Base-by-base conservation (phyloP, 2,113 vertebrate genomes). In the Scomber japonicus region DNA sequence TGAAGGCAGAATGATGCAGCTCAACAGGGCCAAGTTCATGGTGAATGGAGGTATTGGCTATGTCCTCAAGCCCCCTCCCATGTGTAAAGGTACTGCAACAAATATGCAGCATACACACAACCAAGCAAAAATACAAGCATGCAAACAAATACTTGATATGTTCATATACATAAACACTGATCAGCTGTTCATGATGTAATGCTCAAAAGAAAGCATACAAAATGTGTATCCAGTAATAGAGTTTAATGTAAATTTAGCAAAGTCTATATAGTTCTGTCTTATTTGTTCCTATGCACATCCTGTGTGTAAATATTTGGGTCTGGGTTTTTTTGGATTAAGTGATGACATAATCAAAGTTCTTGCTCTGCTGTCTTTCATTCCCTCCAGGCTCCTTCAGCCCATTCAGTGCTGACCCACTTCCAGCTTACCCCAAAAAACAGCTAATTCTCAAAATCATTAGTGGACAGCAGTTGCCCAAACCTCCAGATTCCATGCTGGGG, bases 381-480 rank as follows among this genome's bases (percentile, higher is more conserved):
- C 60, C 88, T 83, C 70, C 70, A 99, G 98, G 97, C 79, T 96
- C 96, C 2, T 98, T 99, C 92, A 99, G 97, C 88, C 97, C 97
- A 60, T 97, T 97, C 85, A 95, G 96, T 86, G 95, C 96, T 64
- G 97, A 99, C 64, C 97, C 98, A 2, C 96, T 99, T 84, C 98
- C 97, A 89, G 97, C 97, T 11, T 96, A 95, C 83, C 97, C 97
- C 69, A 99, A 99, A 93, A 99, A 99, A 84, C 97, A 99, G 86
- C 95, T 99, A 45, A 93, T 98, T 67, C 94, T 99, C 78, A 99
- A 99, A 94, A 95, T 99, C 91, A 98, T 99, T 92, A 99, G 98
- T 73, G 98, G 98, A 19, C 98, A 99, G 76, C 98, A 99, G 80
- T 95, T 99, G 30, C 98, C 98, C 46, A 99, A 99, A 88, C 98